Base-by-base conservation (phyloP, 64 coral and sea anemone genomes). In the Anthopleura sola region DNA sequence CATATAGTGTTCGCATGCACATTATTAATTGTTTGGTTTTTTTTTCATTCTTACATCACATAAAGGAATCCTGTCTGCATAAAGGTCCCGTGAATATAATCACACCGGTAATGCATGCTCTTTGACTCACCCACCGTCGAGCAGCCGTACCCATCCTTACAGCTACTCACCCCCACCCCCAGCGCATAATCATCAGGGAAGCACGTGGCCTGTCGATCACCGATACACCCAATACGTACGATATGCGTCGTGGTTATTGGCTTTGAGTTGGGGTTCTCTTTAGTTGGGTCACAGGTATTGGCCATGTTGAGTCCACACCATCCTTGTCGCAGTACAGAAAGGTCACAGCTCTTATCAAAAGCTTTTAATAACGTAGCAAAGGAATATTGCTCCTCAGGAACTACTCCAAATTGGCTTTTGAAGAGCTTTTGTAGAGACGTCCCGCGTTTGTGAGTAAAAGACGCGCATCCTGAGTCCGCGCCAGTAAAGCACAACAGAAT, bases 111-210 rank as follows among this genome's bases (percentile, higher is more conserved):
- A 84, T 96, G 94, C 91, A 96, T 86, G 88, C 92, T 96, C 55
- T 90, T 96, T 6, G 94, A 96, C 14, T 89, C 88, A 49, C 94
- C 94, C 32, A 96, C 94, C 23, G 84, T 86, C 1, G 75, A 83
- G 31, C 94, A 96, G 0, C 94, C 94, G 37, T 92, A 96, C 17
- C 94, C 94, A 26, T 96, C 94, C 75, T 96, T 96, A 83, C 94
- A 96, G 12, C 90, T 92, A 62, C 94, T 96, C 9, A 96, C 94
- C 54, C 94, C 94, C 54, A 96, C 90, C 85, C 94, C 94, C 34
- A 96, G 85, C 16, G 94, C 94, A 89, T 84, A 96, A 84, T 96
- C 94, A 82, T 96, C 94, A 10, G 94, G 94, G 75, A 86, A 96
- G 26, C 94, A 96, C 0, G 94, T 96, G 0, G 94, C 94, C 28